Conservation (phyloP, 2,113 vertebrate species). For the Silurus glanis region DNA sequence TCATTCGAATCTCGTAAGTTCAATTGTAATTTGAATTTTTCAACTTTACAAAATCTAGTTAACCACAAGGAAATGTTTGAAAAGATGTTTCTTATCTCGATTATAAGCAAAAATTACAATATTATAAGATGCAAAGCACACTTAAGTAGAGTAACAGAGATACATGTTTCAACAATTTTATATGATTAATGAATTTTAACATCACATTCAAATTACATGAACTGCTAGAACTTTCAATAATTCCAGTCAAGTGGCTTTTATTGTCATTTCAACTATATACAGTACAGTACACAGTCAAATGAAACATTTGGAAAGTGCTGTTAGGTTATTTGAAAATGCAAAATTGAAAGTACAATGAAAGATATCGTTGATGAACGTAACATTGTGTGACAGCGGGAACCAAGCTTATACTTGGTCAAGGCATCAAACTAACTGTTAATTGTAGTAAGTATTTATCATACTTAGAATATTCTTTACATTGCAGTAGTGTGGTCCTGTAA, state of each 20-base stretch:
- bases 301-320: not conserved
- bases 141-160: not conserved
- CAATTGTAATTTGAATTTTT: no score
- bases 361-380: not conserved
- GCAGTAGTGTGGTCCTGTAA: not conserved
- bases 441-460: conserved; percentile 48
- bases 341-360: not conserved
- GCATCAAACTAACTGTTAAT: conserved; percentile 33
- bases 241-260: no score
- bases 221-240: not conserved
- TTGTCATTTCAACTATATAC: no score
- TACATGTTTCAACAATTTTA: not conserved
- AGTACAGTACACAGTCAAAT: no score
- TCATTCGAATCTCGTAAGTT: conserved; percentile 39
- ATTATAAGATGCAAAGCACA: not conserved
- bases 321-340: not conserved
- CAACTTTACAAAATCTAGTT: not conserved
- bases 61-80: not conserved
- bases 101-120: not conserved
- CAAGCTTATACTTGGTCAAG: conserved; percentile 50
- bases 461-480: not conserved
- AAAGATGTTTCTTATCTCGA: not conserved
- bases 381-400: conserved; percentile 13
- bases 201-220: no score
- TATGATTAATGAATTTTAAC: not conserved